Evolutionary conservation across 35 echinoderm and acorn worm species (phyloP).

Genomic region (Acanthaster planci): DNA sequence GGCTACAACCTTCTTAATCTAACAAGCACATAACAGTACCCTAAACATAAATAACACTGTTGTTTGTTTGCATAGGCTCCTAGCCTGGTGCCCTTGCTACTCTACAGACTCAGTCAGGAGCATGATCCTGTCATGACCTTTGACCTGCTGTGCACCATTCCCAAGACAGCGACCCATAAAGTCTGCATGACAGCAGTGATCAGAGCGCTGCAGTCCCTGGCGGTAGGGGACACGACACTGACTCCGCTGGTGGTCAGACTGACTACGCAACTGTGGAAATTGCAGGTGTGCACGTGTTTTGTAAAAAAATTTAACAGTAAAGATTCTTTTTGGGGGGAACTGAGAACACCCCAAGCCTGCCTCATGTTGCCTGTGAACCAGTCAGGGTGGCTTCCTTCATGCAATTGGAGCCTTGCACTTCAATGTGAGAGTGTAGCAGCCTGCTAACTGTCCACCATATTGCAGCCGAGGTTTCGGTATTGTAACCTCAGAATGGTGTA

Average conservation of each 20-base stretch:
- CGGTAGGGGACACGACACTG: background rate
- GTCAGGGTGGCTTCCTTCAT: no score
- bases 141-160: slow-evolving; percentile 32
- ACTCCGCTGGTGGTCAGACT: slow-evolving; percentile 25
- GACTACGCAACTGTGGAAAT: slow-evolving; percentile 33
- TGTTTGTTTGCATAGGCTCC: slow-evolving; percentile 23
- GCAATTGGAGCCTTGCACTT: no score
- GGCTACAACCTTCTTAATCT: no score
- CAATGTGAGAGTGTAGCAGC: no score
- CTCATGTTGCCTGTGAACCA: no score
- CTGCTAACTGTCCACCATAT: no score
- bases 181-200: slow-evolving; percentile 30
- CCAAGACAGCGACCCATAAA: slow-evolving; percentile 36
- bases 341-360: no score
- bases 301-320: no score
- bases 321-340: no score
- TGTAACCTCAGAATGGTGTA: no score
- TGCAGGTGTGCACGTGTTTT: slow-evolving; percentile 24
- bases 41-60: background rate
- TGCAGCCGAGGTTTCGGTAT: no score
- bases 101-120: slow-evolving; percentile 35
- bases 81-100: slow-evolving; percentile 17
- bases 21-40: background rate
- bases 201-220: slow-evolving; percentile 35
- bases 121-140: slow-evolving; percentile 7